phyloP scores from a whole-genome alignment of 2,888 invertebrate genomes.

The Sesia bembeciformis region DNA sequence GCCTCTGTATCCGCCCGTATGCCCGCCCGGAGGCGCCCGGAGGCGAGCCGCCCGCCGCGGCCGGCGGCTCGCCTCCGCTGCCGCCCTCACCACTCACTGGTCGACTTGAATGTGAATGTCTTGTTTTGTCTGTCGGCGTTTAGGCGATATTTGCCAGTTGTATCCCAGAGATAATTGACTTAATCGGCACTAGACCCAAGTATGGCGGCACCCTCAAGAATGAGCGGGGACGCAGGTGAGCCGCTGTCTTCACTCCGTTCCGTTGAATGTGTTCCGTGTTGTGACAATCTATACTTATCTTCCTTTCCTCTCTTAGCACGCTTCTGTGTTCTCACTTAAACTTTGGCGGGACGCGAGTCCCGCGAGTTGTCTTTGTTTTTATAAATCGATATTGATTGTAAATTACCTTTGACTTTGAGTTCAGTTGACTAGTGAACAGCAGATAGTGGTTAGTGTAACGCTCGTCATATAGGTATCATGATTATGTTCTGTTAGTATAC shows the following conservation, averaged over 20 bases:
- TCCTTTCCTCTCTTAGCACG: slow-evolving; percentile 75
- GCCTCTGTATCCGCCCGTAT: slow-evolving; percentile 9
- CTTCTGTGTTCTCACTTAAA: slow-evolving; percentile 76
- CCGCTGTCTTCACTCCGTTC: slow-evolving; percentile 76
- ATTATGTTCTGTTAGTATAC: slow-evolving; percentile 71
- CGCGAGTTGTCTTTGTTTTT: slow-evolving; percentile 68
- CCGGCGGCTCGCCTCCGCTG: slow-evolving; percentile 31
- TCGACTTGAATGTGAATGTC: slow-evolving; percentile 72
- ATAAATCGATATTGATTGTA: slow-evolving; percentile 70
- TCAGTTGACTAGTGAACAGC: slow-evolving; percentile 69
- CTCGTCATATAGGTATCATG: slow-evolving; percentile 71
- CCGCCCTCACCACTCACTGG: slow-evolving; percentile 32
- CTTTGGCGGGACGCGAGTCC: slow-evolving; percentile 70
- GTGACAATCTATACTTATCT: slow-evolving; percentile 68
- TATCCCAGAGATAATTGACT: slow-evolving; percentile 99
- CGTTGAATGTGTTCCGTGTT: slow-evolving; percentile 77
- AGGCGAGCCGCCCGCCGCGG: slow-evolving; percentile 8
- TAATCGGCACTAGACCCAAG: slow-evolving; percentile 99
- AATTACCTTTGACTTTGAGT: slow-evolving; percentile 64
- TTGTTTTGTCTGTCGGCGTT: slow-evolving; percentile 78
- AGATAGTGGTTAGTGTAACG: slow-evolving; percentile 74
- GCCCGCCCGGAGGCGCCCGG: slow-evolving; percentile 15
- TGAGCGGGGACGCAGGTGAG: slow-evolving; percentile 99
- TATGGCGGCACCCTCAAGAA: slow-evolving; percentile 99
- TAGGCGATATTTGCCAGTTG: slow-evolving; percentile 99